A percentile compares a stretch with the other conserved stretches of the same genome.
Conservation (phyloP, 2,888 invertebrate species). For the Drosophila melanosoma region DNA sequence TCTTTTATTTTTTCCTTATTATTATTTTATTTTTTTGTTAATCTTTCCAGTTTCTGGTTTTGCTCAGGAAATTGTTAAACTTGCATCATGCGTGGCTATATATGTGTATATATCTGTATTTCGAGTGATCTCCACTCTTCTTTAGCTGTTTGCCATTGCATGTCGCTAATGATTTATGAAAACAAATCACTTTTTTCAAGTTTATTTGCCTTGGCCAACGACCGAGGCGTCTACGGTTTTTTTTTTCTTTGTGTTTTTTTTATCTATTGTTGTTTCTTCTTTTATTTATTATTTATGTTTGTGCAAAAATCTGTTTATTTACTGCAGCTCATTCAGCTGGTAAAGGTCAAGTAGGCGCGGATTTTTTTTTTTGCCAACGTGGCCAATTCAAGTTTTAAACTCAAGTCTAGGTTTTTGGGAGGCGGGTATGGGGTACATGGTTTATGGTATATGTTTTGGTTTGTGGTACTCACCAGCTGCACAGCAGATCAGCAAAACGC, state of each 20-base stretch:
- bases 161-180: conserved; percentile 60
- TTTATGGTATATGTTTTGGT: conserved; percentile 1
- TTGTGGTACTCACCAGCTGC: conserved; percentile 81
- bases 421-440: not conserved
- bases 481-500: conserved; percentile 82
- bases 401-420: conserved; percentile 13
- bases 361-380: conserved; percentile 39
- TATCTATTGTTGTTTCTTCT: conserved; percentile 10
- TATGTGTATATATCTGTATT: not conserved
- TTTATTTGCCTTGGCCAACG: conserved; percentile 68
- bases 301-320: conserved; percentile 44
- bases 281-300: conserved; percentile 16
- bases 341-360: conserved; percentile 65
- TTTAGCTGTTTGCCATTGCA: conserved; percentile 43
- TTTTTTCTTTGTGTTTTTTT: conserved; percentile 16
- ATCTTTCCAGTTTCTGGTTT: conserved; percentile 19
- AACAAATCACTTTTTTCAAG: conserved; percentile 50
- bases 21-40: not conserved
- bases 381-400: conserved; percentile 42
- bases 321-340: conserved; percentile 44
- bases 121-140: conserved; percentile 11
- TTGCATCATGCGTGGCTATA: conserved; percentile 35
- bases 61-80: conserved; percentile 42
- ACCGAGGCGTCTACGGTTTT: conserved; percentile 39
- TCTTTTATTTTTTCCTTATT: conserved; percentile 18